Conservation (phyloP, 2,888 invertebrate species). For the Yponomeuta sedellus region DNA sequence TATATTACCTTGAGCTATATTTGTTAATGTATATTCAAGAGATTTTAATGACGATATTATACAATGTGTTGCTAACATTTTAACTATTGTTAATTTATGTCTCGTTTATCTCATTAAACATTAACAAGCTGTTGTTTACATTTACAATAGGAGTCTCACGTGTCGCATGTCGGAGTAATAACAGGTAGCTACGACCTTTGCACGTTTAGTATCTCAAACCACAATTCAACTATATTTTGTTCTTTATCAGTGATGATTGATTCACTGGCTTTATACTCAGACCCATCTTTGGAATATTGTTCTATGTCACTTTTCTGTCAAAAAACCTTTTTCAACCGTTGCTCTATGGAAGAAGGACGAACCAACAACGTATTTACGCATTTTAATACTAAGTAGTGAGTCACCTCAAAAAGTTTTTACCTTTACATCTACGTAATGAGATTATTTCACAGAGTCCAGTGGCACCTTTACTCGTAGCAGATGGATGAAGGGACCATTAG, state of each 20-base stretch:
- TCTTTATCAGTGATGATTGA: not conserved
- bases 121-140: slow-evolving; percentile 3
- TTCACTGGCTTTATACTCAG: too few species aligned
- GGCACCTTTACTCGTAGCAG: too few species aligned
- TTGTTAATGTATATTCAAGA: not conserved
- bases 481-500: too few species aligned
- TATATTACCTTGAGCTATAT: not conserved
- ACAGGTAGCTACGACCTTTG: slow-evolving; percentile 11
- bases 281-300: too few species aligned
- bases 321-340: too few species aligned
- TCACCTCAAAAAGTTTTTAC: too few species aligned
- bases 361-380: too few species aligned
- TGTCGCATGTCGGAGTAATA: not conserved
- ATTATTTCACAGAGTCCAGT: too few species aligned
- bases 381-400: too few species aligned
- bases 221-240: not conserved
- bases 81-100: not conserved
- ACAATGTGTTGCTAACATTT: not conserved
- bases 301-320: too few species aligned
- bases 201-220: slow-evolving; percentile 1
- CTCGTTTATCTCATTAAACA: not conserved
- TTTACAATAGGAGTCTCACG: not conserved
- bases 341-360: too few species aligned
- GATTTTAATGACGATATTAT: not conserved
- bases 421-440: too few species aligned